Evolutionary conservation across 2,888 invertebrate species (phyloP), one percentile per base, ranked within the genome.

Genomic region (Drosophila cognata): DNA sequence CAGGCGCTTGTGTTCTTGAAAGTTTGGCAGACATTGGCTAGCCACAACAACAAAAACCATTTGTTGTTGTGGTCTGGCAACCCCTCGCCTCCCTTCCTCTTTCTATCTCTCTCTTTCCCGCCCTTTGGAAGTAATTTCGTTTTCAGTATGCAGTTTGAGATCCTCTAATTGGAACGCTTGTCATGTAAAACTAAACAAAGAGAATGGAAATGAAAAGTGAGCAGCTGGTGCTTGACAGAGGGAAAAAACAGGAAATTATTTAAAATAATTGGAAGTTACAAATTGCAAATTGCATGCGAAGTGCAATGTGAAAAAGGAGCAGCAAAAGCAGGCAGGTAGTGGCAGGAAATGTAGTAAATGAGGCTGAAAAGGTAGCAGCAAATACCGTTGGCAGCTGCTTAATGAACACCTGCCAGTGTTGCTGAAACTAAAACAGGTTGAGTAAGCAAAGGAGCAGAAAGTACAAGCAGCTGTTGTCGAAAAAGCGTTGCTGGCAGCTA

Each of bases 221-320:
- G 65, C 62, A 78, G 53, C 71, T 65, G 43, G 29, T 56, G 71
- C 65, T 46, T 46, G n/a, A 4, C 50, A 41, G 38, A 64, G 25
- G 69, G 64, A 58, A 64, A 64, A 71, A 58, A 80, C 85, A 87
- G 89, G 88, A 87, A 87, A 89, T 75, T 82, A 77, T 84, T 89
- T 81, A 82, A 87, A 82, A 84, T 87, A 86, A 89, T 82, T 79
- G 82, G 84, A 77, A 71, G 51, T 41, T 57, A 50, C 48, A 58
- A 68, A 65, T 55, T 72, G 81, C 81, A 81, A 81, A 82, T 74
- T 77, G 63, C 50, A 51, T 53, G 52, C 33, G 41, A 38, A 55
- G n/a, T 43, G 36, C 58, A 38, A 21, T 25, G 18, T 35, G n/a
- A 46, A 50, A 28, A 48, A n/a, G 61, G 6, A 55, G 35, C 35